A percentile compares a stretch with the other conserved stretches of the same genome.
These are phyloP conservation scores for Pao palembangensis DNA, from an alignment of 2,113 vertebrate genomes.

Conservation along the genomic window DNA sequence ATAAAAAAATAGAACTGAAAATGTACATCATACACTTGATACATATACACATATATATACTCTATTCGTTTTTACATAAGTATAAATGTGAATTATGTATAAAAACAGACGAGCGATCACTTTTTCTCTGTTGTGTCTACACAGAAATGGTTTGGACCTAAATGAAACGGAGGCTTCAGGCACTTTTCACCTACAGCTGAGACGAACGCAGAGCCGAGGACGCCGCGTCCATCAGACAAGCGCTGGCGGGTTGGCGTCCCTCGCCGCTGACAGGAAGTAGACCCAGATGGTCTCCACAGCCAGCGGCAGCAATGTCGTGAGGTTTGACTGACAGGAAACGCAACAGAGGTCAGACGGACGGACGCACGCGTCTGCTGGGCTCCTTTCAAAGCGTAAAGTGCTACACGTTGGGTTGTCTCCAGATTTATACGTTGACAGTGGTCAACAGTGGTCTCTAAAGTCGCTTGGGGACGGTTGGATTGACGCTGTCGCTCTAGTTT, in stretches of 20 bases:
- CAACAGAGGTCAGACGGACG: neutral
- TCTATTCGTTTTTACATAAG: constrained; percentile 71
- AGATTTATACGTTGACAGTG: neutral
- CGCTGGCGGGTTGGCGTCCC: constrained; percentile 74
- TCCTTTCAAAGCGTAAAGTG: neutral
- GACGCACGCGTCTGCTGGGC: neutral
- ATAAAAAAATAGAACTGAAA: constrained; percentile 83
- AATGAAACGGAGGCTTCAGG: constrained; percentile 83
- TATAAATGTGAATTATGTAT: constrained; percentile 85
- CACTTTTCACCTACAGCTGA: constrained; percentile 88
- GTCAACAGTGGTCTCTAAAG: too few species aligned
- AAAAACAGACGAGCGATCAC: constrained; percentile 61
- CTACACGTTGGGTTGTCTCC: neutral
- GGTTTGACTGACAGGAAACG: neutral
- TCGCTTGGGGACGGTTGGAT: too few species aligned
- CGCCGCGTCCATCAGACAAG: constrained; percentile 51
- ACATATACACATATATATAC: constrained; percentile 35
- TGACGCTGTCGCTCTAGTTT: too few species aligned
- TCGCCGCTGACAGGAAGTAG: constrained; percentile 87
- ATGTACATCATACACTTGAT: constrained; percentile 91
- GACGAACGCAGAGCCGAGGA: constrained; percentile 76
- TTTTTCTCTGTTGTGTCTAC: constrained; percentile 54
- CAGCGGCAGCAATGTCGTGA: neutral
- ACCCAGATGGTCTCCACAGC: constrained; percentile 18
- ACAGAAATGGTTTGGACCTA: constrained; percentile 76